A percentile compares a stretch with the other conserved stretches of the same genome.
Conservation (phyloP, 2,797 vertebrate species). For the Choloepus didactylus region DNA sequence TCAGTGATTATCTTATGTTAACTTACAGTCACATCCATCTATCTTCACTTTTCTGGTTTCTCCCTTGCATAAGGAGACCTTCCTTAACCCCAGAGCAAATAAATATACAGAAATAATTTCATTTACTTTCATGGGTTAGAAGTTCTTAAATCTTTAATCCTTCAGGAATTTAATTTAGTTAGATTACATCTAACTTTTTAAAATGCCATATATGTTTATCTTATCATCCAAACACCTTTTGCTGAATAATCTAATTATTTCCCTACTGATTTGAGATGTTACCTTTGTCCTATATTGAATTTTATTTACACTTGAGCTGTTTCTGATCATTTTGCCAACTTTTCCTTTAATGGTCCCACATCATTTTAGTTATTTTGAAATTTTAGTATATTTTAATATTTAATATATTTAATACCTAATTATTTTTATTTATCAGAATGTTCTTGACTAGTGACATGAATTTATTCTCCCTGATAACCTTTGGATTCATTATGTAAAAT, state of each 20-base stretch:
- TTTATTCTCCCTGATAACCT: not conserved
- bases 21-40: not conserved
- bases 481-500: slow-evolving; percentile 36
- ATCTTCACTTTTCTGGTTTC: not conserved
- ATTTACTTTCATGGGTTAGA: not conserved
- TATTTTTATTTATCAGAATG: not conserved
- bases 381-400: not conserved
- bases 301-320: not conserved
- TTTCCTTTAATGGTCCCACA: not conserved
- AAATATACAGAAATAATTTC: not conserved
- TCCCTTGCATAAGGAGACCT: not conserved
- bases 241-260: not conserved
- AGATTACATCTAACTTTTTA: not conserved
- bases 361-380: not conserved
- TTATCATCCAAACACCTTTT: not conserved
- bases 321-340: not conserved
- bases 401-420: too few species aligned
- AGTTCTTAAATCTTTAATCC: not conserved
- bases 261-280: not conserved
- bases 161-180: not conserved
- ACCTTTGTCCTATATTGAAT: not conserved
- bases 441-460: not conserved
- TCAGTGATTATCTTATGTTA: not conserved
- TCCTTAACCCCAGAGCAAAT: not conserved
- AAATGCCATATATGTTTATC: not conserved